Evolutionary conservation across 92 coral and sea anemone genomes (phyloP).

Genomic region (Porites cylindrica): DNA sequence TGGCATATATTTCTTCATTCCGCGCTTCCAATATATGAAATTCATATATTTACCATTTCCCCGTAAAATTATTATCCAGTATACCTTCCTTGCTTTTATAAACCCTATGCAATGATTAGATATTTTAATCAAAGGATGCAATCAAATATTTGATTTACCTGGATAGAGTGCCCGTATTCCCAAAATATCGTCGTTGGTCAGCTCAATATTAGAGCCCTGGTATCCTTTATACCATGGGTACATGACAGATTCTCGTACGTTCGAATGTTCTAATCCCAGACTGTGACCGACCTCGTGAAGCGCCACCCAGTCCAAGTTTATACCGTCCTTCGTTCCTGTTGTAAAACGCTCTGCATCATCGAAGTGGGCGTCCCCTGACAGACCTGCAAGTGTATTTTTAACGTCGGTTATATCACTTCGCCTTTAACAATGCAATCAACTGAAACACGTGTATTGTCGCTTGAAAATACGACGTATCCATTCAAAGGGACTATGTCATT

Average conservation of each 20-base stretch:
- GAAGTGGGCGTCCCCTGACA: constrained; percentile 80
- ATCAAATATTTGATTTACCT: constrained; percentile 34
- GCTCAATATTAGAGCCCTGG: constrained; percentile 51
- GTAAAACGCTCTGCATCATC: constrained; percentile 74
- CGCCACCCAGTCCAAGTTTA: constrained; percentile 91
- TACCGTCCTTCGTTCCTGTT: constrained; percentile 45
- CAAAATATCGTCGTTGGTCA: constrained; percentile 70
- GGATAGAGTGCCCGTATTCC: constrained; percentile 74
- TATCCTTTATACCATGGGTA: constrained; percentile 87
- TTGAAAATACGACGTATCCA: too few species aligned
- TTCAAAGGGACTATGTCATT: too few species aligned
- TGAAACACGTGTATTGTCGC: too few species aligned
- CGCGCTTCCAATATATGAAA: too few species aligned
- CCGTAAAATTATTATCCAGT: too few species aligned
- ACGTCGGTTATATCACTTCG: background rate
- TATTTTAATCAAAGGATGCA: too few species aligned
- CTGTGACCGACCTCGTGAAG: constrained; percentile 93
- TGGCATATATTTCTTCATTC: too few species aligned
- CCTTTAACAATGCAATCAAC: background rate
- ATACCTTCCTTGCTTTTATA: too few species aligned
- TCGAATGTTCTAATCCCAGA: constrained; percentile 79
- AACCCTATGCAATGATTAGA: too few species aligned
- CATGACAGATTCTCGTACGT: constrained; percentile 80
- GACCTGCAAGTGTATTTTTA: constrained; percentile 28
- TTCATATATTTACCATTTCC: too few species aligned